phyloP scores from a whole-genome alignment of 1,140 invertebrate genomes.

The roundworm (Caenorhabditis elegans) region WBcel235 BX284604.4:10354001-10354500 shows the following conservation, averaged over 20 bases:
- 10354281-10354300: constrained; percentile 44
- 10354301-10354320: constrained; percentile 41
- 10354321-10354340: constrained; percentile 27
- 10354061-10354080: constrained; percentile 41
- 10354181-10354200: constrained; percentile 40
- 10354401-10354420: no score
- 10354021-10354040: constrained; percentile 91
- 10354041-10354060: constrained; percentile 89
- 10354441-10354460: no score
- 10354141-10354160: not conserved
- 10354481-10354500: no score
- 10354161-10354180: constrained; percentile 7
- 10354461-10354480: no score
- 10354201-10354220: constrained; percentile 40
- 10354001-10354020: constrained; percentile 84
- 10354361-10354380: no score
- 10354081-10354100: constrained; percentile 34
- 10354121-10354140: not conserved
- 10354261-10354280: constrained; percentile 40
- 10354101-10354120: constrained; percentile 14
- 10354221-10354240: constrained; percentile 34
- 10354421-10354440: no score
- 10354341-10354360: no score
- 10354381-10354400: no score
- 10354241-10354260: constrained; percentile 49